Evolutionary conservation across 2,888 invertebrate genomes (phyloP), one percentile per base, ranked within the genome.

Genomic region (Artemia sinica): DNA sequence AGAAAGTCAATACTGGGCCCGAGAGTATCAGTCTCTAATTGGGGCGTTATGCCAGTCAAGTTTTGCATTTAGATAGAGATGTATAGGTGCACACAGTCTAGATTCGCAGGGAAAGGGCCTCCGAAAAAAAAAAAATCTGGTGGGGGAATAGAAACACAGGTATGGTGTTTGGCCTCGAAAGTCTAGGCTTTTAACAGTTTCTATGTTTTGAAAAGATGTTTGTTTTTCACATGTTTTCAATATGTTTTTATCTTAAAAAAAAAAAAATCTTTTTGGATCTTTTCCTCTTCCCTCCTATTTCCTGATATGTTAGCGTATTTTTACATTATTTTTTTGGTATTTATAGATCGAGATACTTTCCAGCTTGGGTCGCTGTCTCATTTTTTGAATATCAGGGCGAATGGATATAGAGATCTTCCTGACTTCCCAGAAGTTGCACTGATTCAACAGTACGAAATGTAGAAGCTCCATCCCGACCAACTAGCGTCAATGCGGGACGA

Each of bases 281-380:
- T 12, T 8, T 66, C 7, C 8, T 48, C 14, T 66, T 10, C 51
- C 9, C 14, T 67, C n/a, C 13, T 67, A n/a, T 4, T 0, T 41
- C 41, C 41, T 41, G 2, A 41, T 41, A 41, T 41, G 41, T 41
- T 41, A 2, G 6, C 41, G 41, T 41, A 6, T 2, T 41, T 41
- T 41, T 3, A 41, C 41, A 41, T 41, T 41, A n/a, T n/a, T 41
- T 41, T 41, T 41, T 41, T 41, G 3, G 52, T 50, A 67, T 69
- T 73, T 73, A 13, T 77, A 87, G 89, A 88, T 74, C 84, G 89
- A 58, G 89, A 89, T 77, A 86, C 88, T 74, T 93, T 86, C 78
- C 95, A 96, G 74, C 81, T 98, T 75, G 96, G 97, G 3, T 91
- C 95, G 0, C 80, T 99, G 69, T 96, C 97, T 0, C 96, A 96